Evolutionary conservation across 2,888 invertebrate species (phyloP).

Genomic region (Erannis defoliaria): DNA sequence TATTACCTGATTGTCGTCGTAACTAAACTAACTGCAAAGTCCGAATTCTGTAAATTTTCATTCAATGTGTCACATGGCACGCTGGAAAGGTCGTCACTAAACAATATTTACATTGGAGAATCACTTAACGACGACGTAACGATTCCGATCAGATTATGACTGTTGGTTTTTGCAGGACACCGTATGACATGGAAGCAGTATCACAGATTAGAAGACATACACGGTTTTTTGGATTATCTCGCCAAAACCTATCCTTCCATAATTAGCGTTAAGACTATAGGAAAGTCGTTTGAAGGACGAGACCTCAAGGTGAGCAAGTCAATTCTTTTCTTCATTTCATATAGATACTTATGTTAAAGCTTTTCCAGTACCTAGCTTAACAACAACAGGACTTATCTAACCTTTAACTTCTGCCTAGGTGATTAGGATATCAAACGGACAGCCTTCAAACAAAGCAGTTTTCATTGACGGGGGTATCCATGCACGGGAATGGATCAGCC

Average conservation of each 20-base stretch:
- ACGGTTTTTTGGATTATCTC: slow-evolving; percentile 92
- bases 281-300: slow-evolving; percentile 91
- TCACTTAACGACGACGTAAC: neutral
- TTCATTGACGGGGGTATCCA: slow-evolving; percentile 95
- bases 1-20: slow-evolving; percentile 43
- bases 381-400: neutral
- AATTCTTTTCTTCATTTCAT: neutral
- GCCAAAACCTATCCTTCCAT: slow-evolving; percentile 91
- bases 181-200: slow-evolving; percentile 93
- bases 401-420: slow-evolving; percentile 54
- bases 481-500: slow-evolving; percentile 97
- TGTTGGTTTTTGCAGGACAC: slow-evolving; percentile 64
- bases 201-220: slow-evolving; percentile 91
- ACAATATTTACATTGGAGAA: slow-evolving; percentile 18
- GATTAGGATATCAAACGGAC: slow-evolving; percentile 90
- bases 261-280: slow-evolving; percentile 91
- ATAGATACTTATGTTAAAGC: neutral
- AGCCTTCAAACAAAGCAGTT: slow-evolving; percentile 88
- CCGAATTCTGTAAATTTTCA: slow-evolving; percentile 8
- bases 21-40: slow-evolving; percentile 50
- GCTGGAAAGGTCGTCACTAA: slow-evolving; percentile 41
- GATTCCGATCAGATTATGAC: neutral
- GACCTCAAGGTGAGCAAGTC: slow-evolving; percentile 88
- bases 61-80: neutral
- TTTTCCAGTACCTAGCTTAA: neutral